Percentiles rank a stretch among this genome's conserved stretches.
These are phyloP conservation scores for Calephelis nemesis DNA, from an alignment of 1,140 invertebrate genomes.

Conservation along the genomic window DNA sequence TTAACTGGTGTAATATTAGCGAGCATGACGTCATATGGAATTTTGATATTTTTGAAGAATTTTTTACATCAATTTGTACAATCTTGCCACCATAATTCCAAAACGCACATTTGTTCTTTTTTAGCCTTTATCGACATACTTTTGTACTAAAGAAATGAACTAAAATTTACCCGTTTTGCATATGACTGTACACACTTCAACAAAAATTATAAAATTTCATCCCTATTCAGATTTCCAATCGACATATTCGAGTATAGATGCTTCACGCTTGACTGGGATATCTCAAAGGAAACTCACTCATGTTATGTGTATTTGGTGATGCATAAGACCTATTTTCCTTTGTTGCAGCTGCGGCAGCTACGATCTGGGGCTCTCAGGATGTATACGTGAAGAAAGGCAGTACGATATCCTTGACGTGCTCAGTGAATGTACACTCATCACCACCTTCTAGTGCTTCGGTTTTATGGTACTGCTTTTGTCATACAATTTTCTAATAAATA, in stretches of 20 bases:
- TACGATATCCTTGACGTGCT: slow-evolving; percentile 93
- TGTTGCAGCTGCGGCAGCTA: slow-evolving; percentile 91
- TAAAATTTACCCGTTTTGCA: too few species aligned
- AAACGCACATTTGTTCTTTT: too few species aligned
- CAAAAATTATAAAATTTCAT: background rate
- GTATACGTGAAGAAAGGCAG: slow-evolving; percentile 94
- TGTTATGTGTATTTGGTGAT: slow-evolving; percentile 11
- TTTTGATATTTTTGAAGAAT: too few species aligned
- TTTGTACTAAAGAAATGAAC: too few species aligned
- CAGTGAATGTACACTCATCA: slow-evolving; percentile 92
- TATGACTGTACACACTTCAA: too few species aligned
- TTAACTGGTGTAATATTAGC: too few species aligned
- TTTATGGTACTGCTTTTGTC: slow-evolving; percentile 78
- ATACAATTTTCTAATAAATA: background rate
- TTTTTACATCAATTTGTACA: too few species aligned
- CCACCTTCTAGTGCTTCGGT: slow-evolving; percentile 87
- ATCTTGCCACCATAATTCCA: too few species aligned
- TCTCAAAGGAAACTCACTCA: slow-evolving; percentile 2
- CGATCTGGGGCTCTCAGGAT: slow-evolving; percentile 91
- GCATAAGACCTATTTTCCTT: slow-evolving; percentile 39
- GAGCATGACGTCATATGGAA: too few species aligned
- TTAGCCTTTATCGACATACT: too few species aligned
- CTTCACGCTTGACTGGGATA: slow-evolving; percentile 33
- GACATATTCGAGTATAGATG: slow-evolving; percentile 34
- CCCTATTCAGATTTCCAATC: slow-evolving; percentile 23